Evolutionary conservation across 2,888 invertebrate genomes (phyloP).

Genomic region (Eupithecia abbreviata): DNA sequence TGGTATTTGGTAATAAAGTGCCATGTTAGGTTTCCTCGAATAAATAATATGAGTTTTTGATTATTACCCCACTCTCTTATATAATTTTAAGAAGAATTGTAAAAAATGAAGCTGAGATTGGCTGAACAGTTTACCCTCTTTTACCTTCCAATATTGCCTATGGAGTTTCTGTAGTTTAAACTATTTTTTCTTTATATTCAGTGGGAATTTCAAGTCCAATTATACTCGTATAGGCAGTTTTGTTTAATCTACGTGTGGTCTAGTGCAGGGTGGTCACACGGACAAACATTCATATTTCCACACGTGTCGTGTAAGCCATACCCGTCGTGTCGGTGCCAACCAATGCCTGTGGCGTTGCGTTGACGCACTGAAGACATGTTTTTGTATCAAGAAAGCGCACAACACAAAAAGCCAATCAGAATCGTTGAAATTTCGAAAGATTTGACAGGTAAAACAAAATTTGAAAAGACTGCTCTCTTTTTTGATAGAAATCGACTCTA

Average conservation of each 20-base stretch:
- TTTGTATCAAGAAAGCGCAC: constrained; percentile 37
- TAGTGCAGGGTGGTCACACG: constrained; percentile 70
- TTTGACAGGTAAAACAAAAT: background rate
- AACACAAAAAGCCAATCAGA: constrained; percentile 39
- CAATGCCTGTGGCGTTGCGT: constrained; percentile 80
- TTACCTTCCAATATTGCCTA: too few species aligned
- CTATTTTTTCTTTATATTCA: too few species aligned
- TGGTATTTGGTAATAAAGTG: too few species aligned
- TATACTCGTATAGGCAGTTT: background rate
- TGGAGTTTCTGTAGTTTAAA: too few species aligned
- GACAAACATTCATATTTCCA: constrained; percentile 65
- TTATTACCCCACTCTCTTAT: too few species aligned
- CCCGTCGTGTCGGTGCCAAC: constrained; percentile 68
- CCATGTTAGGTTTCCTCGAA: too few species aligned
- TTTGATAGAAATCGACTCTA: constrained; percentile 5
- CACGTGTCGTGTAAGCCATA: constrained; percentile 72
- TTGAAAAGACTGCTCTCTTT: constrained; percentile 22
- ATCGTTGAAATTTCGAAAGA: constrained; percentile 3
- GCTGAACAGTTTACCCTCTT: too few species aligned
- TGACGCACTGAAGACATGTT: constrained; percentile 71
- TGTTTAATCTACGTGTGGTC: constrained; percentile 49
- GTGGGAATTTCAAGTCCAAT: too few species aligned
- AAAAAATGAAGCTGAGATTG: too few species aligned
- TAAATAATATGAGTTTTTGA: too few species aligned
- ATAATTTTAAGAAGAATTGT: too few species aligned